phyloP scores from a whole-genome alignment of 2,888 invertebrate species.

The Malthinus seriepunctatus region DNA sequence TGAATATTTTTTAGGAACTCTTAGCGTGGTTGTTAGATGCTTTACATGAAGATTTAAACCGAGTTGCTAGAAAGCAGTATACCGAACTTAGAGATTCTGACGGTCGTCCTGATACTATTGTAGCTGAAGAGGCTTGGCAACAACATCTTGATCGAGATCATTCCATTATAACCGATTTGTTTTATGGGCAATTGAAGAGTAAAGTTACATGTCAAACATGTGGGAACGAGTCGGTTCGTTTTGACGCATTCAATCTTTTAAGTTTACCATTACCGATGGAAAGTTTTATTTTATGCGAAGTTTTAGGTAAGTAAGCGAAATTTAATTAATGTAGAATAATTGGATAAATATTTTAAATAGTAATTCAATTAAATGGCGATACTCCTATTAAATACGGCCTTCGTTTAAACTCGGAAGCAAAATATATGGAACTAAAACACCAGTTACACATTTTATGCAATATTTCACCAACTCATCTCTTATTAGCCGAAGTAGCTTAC shows the following conservation, averaged over 20 bases:
- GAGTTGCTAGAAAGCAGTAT: slow-evolving; percentile 73
- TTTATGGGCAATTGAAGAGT: slow-evolving; percentile 91
- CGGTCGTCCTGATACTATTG: slow-evolving; percentile 73
- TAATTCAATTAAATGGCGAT: slow-evolving; percentile 78
- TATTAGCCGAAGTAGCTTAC: slow-evolving; percentile 73
- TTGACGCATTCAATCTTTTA: slow-evolving; percentile 91
- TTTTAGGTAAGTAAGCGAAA: slow-evolving; percentile 57
- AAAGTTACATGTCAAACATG: slow-evolving; percentile 83
- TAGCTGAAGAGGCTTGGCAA: slow-evolving; percentile 80
- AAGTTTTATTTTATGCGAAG: slow-evolving; percentile 76
- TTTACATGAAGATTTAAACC: slow-evolving; percentile 89
- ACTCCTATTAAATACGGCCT: slow-evolving; percentile 85
- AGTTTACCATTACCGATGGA: slow-evolving; percentile 89
- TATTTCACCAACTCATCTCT: slow-evolving; percentile 63
- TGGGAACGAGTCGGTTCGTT: slow-evolving; percentile 81
- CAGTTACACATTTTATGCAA: slow-evolving; percentile 68
- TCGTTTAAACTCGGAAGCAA: slow-evolving; percentile 80
- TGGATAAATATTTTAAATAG: slow-evolving; percentile 53
- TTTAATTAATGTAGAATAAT: neutral
- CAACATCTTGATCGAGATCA: slow-evolving; percentile 81
- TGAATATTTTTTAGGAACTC: slow-evolving; percentile 62
- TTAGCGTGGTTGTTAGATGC: slow-evolving; percentile 90
- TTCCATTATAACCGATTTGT: slow-evolving; percentile 86
- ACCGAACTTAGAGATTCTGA: slow-evolving; percentile 75
- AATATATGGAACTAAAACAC: slow-evolving; percentile 75